phyloP scores from a whole-genome alignment of 2,797 vertebrate species.

The Phrynocephalus forsythii region DNA sequence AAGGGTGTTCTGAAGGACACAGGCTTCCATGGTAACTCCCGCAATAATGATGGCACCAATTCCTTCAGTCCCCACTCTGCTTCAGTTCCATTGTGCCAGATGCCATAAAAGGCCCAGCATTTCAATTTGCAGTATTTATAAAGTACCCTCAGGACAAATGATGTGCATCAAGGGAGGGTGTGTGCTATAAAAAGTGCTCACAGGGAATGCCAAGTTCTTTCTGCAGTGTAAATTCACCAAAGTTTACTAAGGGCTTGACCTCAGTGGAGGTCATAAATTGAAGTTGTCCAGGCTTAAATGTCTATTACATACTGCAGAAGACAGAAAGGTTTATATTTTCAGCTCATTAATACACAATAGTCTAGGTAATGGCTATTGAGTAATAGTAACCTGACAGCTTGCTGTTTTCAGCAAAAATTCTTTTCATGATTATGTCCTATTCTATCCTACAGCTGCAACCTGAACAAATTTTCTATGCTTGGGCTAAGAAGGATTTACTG shows the following conservation, averaged over 20 bases:
- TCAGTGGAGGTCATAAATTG: slow-evolving; percentile 45
- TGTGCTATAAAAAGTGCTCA: slow-evolving; percentile 26
- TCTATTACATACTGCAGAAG: no score
- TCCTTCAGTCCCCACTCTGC: slow-evolving; percentile 54
- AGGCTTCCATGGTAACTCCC: slow-evolving; percentile 79
- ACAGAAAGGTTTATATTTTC: no score
- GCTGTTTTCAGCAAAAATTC: no score
- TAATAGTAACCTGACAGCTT: no score
- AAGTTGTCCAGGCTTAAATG: no score
- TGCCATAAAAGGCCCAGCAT: slow-evolving; percentile 75
- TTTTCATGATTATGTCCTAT: background rate
- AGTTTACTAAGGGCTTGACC: slow-evolving; percentile 26
- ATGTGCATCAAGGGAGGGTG: slow-evolving; percentile 69
- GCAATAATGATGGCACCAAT: slow-evolving; percentile 69
- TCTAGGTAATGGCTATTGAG: no score
- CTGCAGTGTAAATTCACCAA: slow-evolving; percentile 39
- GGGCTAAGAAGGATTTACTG: background rate
- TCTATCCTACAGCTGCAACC: background rate
- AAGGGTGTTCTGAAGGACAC: slow-evolving; percentile 51
- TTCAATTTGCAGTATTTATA: slow-evolving; percentile 82
- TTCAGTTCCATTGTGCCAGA: slow-evolving; percentile 74
- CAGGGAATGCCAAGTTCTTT: slow-evolving; percentile 22
- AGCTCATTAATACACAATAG: no score
- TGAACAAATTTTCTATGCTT: background rate
- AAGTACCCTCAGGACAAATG: slow-evolving; percentile 76